Conservation (phyloP, 2,888 invertebrate genomes). For the Dimorphilus gyrociliatus region DNA sequence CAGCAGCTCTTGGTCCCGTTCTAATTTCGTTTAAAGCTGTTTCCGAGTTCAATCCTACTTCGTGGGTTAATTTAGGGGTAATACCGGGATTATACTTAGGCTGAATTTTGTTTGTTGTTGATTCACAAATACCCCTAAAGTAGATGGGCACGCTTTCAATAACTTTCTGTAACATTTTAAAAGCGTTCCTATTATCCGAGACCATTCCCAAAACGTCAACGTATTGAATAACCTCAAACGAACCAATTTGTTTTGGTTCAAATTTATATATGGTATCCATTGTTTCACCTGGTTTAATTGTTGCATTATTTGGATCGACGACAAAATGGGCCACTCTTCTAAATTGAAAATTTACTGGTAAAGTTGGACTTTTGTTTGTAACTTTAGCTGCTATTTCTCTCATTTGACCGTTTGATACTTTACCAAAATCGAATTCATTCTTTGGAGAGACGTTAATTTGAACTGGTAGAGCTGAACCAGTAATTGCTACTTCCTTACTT, state of each 20-base stretch:
- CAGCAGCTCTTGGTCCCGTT: constrained; percentile 21
- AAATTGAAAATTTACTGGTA: constrained; percentile 31
- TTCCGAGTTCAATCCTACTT: constrained; percentile 32
- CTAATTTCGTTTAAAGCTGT: constrained; percentile 19
- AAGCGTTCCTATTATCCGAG: constrained; percentile 28
- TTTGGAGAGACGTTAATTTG: constrained; percentile 22
- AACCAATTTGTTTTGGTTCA: constrained; percentile 34
- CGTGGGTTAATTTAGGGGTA: constrained; percentile 34
- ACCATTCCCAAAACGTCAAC: constrained; percentile 31
- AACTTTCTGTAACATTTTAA: constrained; percentile 20
- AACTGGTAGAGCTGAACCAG: constrained; percentile 36
- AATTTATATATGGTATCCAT: constrained; percentile 34
- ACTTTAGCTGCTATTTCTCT: constrained; percentile 26
- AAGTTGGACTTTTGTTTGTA: constrained; percentile 23
- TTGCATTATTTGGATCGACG: constrained; percentile 25
- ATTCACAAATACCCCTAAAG: constrained; percentile 24
- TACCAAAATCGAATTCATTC: constrained; percentile 28
- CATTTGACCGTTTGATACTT: constrained; percentile 29
- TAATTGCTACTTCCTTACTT: constrained; percentile 24
- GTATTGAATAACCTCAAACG: constrained; percentile 28
- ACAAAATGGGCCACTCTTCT: constrained; percentile 32
- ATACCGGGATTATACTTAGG: constrained; percentile 33
- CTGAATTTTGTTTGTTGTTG: constrained; percentile 19
- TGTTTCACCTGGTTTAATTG: constrained; percentile 23
- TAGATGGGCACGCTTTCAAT: constrained; percentile 25